Conservation (phyloP, 2,888 invertebrate species). For the Cecidostiba fungosa region DNA sequence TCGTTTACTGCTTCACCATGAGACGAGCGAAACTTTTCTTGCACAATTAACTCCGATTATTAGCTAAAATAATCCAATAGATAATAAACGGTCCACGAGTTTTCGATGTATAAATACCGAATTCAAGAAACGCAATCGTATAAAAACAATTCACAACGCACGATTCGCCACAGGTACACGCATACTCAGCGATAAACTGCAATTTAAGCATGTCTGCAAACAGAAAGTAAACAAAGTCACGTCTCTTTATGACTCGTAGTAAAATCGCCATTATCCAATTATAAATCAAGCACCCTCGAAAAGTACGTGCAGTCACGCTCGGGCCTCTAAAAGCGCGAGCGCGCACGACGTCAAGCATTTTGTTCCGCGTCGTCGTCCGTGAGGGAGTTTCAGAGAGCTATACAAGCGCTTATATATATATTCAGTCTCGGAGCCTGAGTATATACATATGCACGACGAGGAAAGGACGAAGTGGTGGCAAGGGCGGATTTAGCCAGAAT, state of each 20-base stretch:
- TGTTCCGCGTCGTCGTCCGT: conserved; percentile 3
- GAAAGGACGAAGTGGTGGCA: neutral
- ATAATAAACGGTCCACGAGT: too few relatives aligned
- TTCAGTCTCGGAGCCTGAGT: neutral
- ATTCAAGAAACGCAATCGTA: too few relatives aligned
- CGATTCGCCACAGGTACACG: too few relatives aligned
- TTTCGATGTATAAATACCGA: too few relatives aligned
- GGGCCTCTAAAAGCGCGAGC: neutral
- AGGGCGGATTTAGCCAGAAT: conserved; percentile 39
- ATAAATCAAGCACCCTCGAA: conserved; percentile 19
- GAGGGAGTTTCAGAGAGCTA: neutral
- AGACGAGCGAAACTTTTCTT: too few relatives aligned
- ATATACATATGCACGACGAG: neutral
- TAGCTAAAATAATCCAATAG: too few relatives aligned
- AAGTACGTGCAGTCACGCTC: conserved; percentile 6
- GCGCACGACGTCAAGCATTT: conserved; percentile 12
- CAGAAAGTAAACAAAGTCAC: neutral
- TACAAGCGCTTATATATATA: neutral
- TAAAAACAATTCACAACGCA: neutral
- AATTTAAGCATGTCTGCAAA: neutral
- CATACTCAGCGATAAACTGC: neutral
- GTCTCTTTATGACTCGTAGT: neutral
- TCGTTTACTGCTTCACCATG: neutral
- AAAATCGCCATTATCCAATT: conserved; percentile 29
- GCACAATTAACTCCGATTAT: too few relatives aligned